These are phyloP conservation scores for Argyresthia albistria DNA, from an alignment of 2,888 invertebrate species.

Conservation along the genomic window DNA sequence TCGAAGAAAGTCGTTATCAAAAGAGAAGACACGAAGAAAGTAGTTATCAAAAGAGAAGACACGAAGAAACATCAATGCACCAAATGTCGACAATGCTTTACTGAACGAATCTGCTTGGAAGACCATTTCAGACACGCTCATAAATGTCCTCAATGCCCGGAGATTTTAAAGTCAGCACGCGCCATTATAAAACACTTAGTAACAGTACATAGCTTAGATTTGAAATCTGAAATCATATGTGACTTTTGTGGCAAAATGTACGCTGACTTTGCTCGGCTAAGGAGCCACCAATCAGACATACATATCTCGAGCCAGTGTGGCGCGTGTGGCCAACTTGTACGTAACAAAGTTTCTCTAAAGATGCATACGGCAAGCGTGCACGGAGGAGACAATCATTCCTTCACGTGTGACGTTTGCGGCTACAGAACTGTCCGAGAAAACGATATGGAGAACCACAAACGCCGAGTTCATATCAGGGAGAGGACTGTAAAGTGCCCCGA, in stretches of 20 bases:
- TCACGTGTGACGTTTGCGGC: neutral
- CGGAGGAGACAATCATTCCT: slow-evolving; percentile 1
- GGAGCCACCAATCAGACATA: neutral
- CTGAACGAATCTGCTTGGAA: too few species aligned
- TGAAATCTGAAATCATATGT: neutral
- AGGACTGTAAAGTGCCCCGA: slow-evolving; percentile 18
- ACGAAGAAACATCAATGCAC: too few species aligned
- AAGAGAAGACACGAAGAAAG: too few species aligned
- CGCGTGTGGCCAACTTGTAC: too few species aligned
- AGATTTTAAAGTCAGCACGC: too few species aligned
- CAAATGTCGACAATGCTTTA: too few species aligned
- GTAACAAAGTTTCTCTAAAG: neutral
- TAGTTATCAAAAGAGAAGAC: too few species aligned
- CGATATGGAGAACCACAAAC: neutral
- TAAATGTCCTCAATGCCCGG: too few species aligned
- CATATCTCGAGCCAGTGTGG: neutral
- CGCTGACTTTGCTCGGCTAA: too few species aligned
- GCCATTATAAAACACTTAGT: neutral
- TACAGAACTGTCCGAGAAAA: neutral
- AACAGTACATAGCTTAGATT: neutral
- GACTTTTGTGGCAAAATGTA: neutral
- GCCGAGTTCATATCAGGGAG: slow-evolving; percentile 28
- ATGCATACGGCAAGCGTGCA: neutral
- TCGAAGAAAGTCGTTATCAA: too few species aligned
- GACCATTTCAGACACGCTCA: too few species aligned